phyloP scores from a whole-genome alignment of 2,113 vertebrate species.

The Butorides virescens region DNA sequence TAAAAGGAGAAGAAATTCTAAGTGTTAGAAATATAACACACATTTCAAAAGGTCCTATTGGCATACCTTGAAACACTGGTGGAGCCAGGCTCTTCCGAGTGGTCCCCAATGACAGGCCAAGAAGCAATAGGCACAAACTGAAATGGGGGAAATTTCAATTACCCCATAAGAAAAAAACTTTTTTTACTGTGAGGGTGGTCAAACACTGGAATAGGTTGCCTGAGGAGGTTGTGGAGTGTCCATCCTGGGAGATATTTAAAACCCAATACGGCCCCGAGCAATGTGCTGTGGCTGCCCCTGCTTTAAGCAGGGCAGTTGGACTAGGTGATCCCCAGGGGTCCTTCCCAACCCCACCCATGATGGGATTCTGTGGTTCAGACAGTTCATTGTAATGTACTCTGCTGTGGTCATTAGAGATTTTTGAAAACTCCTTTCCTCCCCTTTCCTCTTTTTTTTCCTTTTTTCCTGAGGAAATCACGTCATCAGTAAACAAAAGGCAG shows the following conservation, averaged over 20 bases:
- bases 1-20: neutral
- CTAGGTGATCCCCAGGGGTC: neutral
- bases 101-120: neutral
- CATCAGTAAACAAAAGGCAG: neutral
- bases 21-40: neutral
- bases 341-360: neutral
- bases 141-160: neutral
- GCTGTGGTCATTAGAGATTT: neutral
- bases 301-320: neutral
- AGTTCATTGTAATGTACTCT: neutral
- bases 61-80: neutral
- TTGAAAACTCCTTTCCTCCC: neutral
- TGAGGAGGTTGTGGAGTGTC: neutral
- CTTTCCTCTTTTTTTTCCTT: neutral
- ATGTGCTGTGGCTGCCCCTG: neutral
- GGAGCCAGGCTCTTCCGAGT: neutral
- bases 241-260: neutral
- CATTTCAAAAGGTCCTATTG: neutral
- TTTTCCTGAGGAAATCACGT: neutral
- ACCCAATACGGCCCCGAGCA: neutral
- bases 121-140: neutral
- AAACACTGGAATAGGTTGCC: neutral
- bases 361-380: neutral
- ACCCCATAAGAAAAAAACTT: neutral
- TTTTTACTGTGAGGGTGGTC: neutral